Percentiles rank a stretch among this genome's conserved stretches.
Conservation (phyloP, 2,797 vertebrate genomes). For the Bryconaethiops microstoma region DNA sequence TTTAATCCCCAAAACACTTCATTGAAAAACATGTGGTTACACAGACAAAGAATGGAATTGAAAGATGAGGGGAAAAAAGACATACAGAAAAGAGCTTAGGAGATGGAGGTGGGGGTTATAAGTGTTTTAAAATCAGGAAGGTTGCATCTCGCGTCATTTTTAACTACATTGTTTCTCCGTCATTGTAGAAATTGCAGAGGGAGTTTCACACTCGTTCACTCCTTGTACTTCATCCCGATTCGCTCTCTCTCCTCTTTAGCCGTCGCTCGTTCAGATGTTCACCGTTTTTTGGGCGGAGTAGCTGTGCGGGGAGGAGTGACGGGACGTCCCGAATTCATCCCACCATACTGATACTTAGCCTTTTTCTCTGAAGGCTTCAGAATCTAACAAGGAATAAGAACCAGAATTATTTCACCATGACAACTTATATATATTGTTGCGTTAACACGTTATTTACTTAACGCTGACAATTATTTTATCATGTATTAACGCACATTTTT, state of each 20-base stretch:
- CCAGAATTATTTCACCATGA: background rate
- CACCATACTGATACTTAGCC: conserved; percentile 84
- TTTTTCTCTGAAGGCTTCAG: conserved; percentile 87
- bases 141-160: conserved; percentile 18
- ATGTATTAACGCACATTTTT: no score
- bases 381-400: conserved; percentile 69
- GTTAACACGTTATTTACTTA: no score
- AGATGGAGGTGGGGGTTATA: conserved; percentile 44
- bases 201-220: conserved; percentile 33
- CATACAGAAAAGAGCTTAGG: conserved; percentile 58
- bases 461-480: no score
- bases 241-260: conserved; percentile 21
- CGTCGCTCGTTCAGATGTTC: conserved; percentile 58
- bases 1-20: conserved; percentile 58
- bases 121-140: conserved; percentile 49
- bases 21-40: conserved; percentile 66
- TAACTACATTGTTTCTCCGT: conserved; percentile 56
- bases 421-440: no score
- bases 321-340: conserved; percentile 81
- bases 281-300: conserved; percentile 82
- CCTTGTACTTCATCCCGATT: conserved; percentile 46
- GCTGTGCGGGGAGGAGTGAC: conserved; percentile 83
- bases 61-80: conserved; percentile 43
- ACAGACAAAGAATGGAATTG: conserved; percentile 41
- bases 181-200: conserved; percentile 25